A percentile compares a stretch with the other conserved stretches of the same genome.
Conservation (phyloP, 2,113 vertebrate species). For the Acrocephalus arundinaceus region DNA sequence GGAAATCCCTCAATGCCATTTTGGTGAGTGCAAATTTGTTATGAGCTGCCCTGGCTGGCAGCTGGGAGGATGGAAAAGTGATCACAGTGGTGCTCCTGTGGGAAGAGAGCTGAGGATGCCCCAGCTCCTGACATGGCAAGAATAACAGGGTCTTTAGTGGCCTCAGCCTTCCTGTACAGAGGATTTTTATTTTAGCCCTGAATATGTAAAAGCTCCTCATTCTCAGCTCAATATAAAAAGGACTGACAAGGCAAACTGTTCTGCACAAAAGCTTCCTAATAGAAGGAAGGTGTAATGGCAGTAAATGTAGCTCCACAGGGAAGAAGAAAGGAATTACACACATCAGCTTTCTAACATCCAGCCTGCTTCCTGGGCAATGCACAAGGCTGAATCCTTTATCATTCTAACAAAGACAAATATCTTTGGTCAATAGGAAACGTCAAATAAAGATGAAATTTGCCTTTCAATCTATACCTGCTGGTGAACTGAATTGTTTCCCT, state of each 20-base stretch:
- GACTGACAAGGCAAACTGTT: not conserved
- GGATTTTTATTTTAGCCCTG: not conserved
- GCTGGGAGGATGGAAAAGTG: not conserved
- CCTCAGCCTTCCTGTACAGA: not conserved
- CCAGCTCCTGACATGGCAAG: accelerated
- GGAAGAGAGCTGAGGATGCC: not conserved
- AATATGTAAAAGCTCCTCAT: not conserved
- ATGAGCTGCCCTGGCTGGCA: not conserved
- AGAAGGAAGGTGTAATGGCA: not conserved
- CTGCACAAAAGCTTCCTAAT: not conserved
- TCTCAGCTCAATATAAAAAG: not conserved
- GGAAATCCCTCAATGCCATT: not conserved
- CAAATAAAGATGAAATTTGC: slow-evolving; percentile 22
- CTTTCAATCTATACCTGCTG: not conserved
- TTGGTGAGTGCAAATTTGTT: not conserved
- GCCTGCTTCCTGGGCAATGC: not conserved
- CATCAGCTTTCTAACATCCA: not conserved
- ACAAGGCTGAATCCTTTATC: not conserved
- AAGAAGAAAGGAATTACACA: slow-evolving; percentile 1
- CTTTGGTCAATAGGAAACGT: not conserved
- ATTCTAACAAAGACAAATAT: not conserved
- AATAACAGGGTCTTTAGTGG: not conserved
- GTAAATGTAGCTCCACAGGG: not conserved
- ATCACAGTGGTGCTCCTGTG: accelerated
- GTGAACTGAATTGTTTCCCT: not conserved